Evolutionary conservation across 2,888 invertebrate species (phyloP).

Genomic region (Axea sp.): DNA sequence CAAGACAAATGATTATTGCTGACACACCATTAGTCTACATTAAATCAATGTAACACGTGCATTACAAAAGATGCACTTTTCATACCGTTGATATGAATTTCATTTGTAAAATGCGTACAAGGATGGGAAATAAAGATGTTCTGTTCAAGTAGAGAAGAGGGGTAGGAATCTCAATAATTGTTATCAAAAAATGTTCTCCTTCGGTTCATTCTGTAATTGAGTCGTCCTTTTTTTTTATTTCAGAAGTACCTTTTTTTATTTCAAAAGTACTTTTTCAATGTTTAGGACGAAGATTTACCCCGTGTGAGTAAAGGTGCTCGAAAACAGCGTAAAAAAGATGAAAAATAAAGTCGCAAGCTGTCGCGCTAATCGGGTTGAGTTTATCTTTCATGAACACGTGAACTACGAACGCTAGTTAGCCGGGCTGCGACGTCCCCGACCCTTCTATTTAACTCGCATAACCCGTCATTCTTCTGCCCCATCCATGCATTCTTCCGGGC

Average conservation of each 20-base stretch:
- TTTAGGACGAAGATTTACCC: too few species aligned
- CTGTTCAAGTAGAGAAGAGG: too few species aligned
- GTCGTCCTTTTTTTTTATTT: too few species aligned
- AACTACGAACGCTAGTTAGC: slow-evolving; percentile 67
- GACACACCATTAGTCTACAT: slow-evolving; percentile 44
- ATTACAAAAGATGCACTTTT: slow-evolving; percentile 29
- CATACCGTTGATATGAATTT: neutral
- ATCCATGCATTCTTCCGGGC: slow-evolving; percentile 57
- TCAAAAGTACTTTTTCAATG: too few species aligned
- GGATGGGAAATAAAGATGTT: too few species aligned
- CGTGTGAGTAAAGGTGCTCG: too few species aligned
- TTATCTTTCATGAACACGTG: slow-evolving; percentile 73
- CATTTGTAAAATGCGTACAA: slow-evolving; percentile 25
- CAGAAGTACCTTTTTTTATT: too few species aligned
- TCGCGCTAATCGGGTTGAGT: slow-evolving; percentile 71
- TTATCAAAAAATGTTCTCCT: too few species aligned
- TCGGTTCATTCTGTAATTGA: too few species aligned
- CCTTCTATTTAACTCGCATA: slow-evolving; percentile 30
- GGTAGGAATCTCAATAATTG: too few species aligned
- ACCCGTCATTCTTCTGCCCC: slow-evolving; percentile 43
- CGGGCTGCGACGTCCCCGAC: neutral
- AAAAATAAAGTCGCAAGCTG: slow-evolving; percentile 11
- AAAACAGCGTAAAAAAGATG: too few species aligned
- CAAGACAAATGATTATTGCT: slow-evolving; percentile 42
- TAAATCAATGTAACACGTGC: slow-evolving; percentile 44